Conservation (phyloP, 2,113 vertebrate species). For the Sylvietta virens region DNA sequence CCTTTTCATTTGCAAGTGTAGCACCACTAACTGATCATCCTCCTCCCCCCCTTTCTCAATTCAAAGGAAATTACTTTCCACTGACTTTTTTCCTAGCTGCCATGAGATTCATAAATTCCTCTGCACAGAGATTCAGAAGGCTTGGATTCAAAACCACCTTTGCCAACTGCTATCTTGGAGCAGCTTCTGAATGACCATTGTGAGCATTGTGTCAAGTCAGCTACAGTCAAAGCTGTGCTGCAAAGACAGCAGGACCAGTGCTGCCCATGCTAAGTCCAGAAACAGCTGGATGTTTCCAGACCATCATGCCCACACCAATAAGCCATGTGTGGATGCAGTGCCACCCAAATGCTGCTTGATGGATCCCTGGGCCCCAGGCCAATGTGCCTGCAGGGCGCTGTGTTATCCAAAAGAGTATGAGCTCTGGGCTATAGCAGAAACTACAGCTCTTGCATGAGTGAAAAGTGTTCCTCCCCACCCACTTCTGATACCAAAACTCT, state of each 20-base stretch:
- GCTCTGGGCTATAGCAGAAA: neutral
- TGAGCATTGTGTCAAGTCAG: neutral
- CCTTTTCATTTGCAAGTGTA: neutral
- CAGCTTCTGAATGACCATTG: neutral
- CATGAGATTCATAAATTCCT: neutral
- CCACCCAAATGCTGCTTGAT: neutral
- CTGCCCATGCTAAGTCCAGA: neutral
- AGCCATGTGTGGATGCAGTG: accelerated
- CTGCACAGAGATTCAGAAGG: neutral
- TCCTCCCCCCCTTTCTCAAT: neutral
- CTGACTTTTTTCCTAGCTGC: neutral
- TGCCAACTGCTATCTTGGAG: neutral
- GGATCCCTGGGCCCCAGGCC: neutral
- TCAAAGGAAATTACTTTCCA: neutral
- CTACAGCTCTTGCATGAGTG: neutral
- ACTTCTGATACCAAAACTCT: neutral
- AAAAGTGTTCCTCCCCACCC: neutral
- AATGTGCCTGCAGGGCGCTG: neutral
- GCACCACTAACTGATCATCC: neutral
- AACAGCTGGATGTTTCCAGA: neutral
- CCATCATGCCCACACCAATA: neutral
- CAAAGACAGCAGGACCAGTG: neutral
- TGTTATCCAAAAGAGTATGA: neutral
- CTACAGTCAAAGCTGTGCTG: neutral
- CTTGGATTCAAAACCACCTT: neutral